Base-by-base conservation (phyloP, 2,113 vertebrate genomes). In the Microtus montanus region DNA sequence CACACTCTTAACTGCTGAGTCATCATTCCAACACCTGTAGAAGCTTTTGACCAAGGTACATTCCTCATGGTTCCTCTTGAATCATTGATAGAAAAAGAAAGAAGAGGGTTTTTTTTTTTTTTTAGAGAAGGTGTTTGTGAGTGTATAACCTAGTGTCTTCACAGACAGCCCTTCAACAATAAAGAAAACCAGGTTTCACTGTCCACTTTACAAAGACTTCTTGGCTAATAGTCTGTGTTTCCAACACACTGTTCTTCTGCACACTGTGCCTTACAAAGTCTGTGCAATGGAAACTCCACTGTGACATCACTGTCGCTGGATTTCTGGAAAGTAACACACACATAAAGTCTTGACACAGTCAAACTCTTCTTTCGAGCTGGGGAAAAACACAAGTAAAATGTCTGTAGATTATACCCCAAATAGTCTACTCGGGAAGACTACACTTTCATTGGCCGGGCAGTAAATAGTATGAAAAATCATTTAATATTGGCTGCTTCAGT, bases 281-380 rank as follows among this genome's bases (percentile, higher is more conserved):
- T 86, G 30, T 68, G 92, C 49, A 87, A 87, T 96, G 91, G 90
- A 94, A 91, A 94, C 63, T 86, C 88, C 49, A 74, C 30, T 96
- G 49, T 94, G 87, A 96, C 91, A 68, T 44, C 74, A 44, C 12
- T 15, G 26, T 84, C 74, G 87, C 90, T 93, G 96, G 75, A 96
- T 89, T 89, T 96, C 85, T 96, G 87, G 87, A 91, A 95, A 91
- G 44, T 49, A 89, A 82, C 22, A 58, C 87, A 88, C 52, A 78
- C 52, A 74, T 71, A 94, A 92, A 95, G n/a, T 38, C 38, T 82
- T 17, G 78, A 52, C 44, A 28, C 35, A 87, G 90, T 63, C 84
- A 94, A 96, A 83, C 87, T 74, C 66, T 95, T 80, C 84, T 89
- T 47, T 80, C 58, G 7, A 93, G 63, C 9, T 71, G 71, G 58